Evolutionary conservation across 2,888 invertebrate species (phyloP), one percentile per base, ranked within the genome.

Genomic region (Melieria omissa): DNA sequence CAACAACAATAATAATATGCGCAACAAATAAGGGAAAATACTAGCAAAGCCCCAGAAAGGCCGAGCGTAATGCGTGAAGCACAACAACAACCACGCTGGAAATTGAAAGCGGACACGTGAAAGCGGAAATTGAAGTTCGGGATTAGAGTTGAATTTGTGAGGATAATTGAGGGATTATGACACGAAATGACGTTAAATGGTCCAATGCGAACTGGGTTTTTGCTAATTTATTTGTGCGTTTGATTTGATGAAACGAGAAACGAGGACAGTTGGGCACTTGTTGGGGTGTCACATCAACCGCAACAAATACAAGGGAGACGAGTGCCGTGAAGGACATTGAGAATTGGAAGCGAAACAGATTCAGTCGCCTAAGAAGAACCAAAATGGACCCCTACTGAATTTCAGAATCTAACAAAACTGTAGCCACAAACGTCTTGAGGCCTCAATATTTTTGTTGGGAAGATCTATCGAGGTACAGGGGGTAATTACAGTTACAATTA

Each of bases 141-240:
- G 71, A 46, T 69, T 63, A 63, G 69, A 62, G 63, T 72, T 71
- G 29, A 29, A 29, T 29, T 29, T 29, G 29, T 58, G 67, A 72
- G 79, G 82, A 82, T 83, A 84, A 84, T 84, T 78, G 77, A 64
- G 67, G 77, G 78, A 77, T 77, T 78, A 77, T 76, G 75, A 78
- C 70, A 65, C 65, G 75, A 76, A 76, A 69, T 62, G 69, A 54
- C 60, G 46, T 61, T 62, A 71, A 71, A 62, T 64, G 58, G 45
- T 41, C 60, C 58, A 29, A 49, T 45, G 52, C 49, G 9, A 49
- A 41, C 60, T 42, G 12, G 60, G 58, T 44, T 55, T 66, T 55
- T 66, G 12, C 12, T 52, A 52, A 52, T 52, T 52, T 52, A 52
- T 52, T 75, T 74, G 74, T 74, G 72, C 29, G 3, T 29, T 29